Base-by-base conservation (phyloP, 1,140 invertebrate genomes). In the Augochlora pura region DNA sequence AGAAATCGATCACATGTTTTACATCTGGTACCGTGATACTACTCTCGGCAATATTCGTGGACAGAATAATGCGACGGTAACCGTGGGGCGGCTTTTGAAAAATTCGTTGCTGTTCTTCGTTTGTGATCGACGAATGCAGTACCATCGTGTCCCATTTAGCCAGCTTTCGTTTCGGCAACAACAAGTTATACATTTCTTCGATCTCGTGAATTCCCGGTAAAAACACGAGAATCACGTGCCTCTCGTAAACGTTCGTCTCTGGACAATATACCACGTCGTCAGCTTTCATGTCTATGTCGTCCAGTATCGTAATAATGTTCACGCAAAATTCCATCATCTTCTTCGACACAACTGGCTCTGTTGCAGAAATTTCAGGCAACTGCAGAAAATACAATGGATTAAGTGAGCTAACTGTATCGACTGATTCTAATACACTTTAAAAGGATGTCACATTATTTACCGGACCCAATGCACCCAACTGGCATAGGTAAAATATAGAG, bases 21-120 rank as follows among this genome's bases (percentile, higher is more conserved):
- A 99, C 96, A 92, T 99, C 97, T 39, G 98, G 96, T 27, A 99
- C 98, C 4, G 98, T 99, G 73, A 99, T 96, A 73, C 98, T 99
- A 90, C 98, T 99, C 93, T 99, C 99, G 0, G 98, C 98, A 79
- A 99, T 99, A 92, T 99, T 99, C 0, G 99, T 99, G 0, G 98
- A 95, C 0, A 99, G 92, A 88, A 99, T 99, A 65, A 98, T 94
- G 90, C 99, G 98, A 60, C 98, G 93, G 78, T 94, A 93, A 10
- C 95, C 95, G 10, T 88, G 79, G 8, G 93, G 93, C 4, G 95
- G 91, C 25, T 93, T 90, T 42, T 93, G 90, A 91, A 98, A 98
- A 57, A 97, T 96, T 66, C 93, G 93, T 39, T 94, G 93, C 88
- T 98, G 97, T 88, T 98, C 97, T 63, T 96, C 94, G 52, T 91